Conservation (phyloP, 2,113 vertebrate genomes). For the Ptilonorhynchus violaceus region DNA sequence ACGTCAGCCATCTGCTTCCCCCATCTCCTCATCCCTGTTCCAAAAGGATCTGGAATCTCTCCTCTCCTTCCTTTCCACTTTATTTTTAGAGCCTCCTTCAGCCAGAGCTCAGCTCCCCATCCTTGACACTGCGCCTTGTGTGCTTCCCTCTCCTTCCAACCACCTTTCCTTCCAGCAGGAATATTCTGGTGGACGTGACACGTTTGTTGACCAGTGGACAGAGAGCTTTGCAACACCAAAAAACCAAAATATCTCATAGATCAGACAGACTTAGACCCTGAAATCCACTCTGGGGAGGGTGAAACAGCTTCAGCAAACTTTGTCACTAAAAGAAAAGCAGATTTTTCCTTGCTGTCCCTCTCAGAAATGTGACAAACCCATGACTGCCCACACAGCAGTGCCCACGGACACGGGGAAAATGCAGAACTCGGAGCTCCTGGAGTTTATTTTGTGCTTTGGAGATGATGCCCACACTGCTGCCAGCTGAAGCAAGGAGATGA, state of each 20-base stretch:
- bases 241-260: background rate
- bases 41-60: background rate
- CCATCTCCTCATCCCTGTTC: background rate
- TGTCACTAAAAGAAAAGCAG: background rate
- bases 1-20: conserved; percentile 41
- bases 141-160: background rate
- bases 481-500: background rate
- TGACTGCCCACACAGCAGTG: background rate
- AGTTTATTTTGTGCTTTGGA: background rate
- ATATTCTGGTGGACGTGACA: background rate
- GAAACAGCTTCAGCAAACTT: background rate
- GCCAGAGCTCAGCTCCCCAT: background rate
- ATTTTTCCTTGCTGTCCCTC: background rate
- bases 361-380: background rate
- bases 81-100: conserved; percentile 17
- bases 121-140: background rate
- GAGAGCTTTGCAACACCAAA: background rate
- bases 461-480: background rate
- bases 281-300: background rate
- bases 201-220: background rate
- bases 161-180: background rate
- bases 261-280: background rate
- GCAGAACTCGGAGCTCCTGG: background rate
- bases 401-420: background rate
- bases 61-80: background rate